Evolutionary conservation across 1,140 invertebrate species (phyloP).

Genomic region (Anastrepha ludens): DNA sequence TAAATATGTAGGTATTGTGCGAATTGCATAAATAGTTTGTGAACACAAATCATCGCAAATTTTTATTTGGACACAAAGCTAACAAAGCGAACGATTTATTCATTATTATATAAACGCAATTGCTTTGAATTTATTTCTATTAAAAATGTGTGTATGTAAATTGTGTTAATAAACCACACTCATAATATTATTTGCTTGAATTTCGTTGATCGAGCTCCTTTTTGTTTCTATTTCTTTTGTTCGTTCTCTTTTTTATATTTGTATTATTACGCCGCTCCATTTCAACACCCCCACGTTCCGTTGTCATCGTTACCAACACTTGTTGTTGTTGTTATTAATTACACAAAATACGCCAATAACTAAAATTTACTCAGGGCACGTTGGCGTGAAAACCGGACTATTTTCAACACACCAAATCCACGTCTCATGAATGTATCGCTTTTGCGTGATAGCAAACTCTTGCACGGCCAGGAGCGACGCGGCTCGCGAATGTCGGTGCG

Average conservation of each 20-base stretch:
- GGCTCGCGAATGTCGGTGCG: conserved; percentile 86
- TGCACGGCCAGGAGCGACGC: conserved; percentile 84
- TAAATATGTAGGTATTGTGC: too few relatives aligned
- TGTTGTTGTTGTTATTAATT: neutral
- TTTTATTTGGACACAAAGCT: neutral
- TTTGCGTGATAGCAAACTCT: conserved; percentile 85
- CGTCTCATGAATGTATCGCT: conserved; percentile 91
- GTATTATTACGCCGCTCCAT: neutral
- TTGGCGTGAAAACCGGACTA: conserved; percentile 92
- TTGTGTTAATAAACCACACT: neutral
- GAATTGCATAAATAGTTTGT: too few relatives aligned
- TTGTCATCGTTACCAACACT: conserved; percentile 26
- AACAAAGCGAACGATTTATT: neutral
- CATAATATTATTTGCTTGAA: conserved; percentile 12
- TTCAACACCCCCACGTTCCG: neutral
- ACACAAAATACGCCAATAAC: conserved; percentile 48
- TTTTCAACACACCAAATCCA: conserved; percentile 96
- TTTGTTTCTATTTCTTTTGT: conserved; percentile 21
- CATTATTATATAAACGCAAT: neutral
- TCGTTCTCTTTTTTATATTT: neutral
- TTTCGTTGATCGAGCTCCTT: conserved; percentile 3
- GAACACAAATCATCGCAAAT: neutral
- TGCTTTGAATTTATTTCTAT: conserved; percentile 12
- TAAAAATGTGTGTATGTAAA: neutral
- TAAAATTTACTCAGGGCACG: conserved; percentile 80